Conservation (phyloP, 2,888 invertebrate genomes). For the Mesoligia furuncula region DNA sequence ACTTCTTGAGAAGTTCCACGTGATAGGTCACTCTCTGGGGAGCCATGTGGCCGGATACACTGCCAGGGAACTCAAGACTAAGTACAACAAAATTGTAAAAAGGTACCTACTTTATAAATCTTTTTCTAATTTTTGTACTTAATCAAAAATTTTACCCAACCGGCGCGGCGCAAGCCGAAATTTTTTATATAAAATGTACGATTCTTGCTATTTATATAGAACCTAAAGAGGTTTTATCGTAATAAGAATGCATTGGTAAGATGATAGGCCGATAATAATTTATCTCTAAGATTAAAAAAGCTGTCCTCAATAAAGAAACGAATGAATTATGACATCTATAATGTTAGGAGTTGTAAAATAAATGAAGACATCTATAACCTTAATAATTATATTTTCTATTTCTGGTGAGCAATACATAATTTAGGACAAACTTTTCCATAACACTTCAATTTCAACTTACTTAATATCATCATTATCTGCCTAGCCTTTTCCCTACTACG, state of each 20-base stretch:
- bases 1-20: constrained; percentile 80
- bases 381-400: background rate
- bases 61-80: constrained; percentile 85
- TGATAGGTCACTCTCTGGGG: constrained; percentile 88
- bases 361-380: too few species aligned
- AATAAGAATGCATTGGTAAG: too few species aligned
- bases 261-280: background rate
- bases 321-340: too few species aligned
- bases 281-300: background rate
- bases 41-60: constrained; percentile 88
- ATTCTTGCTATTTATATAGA: background rate
- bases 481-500: too few species aligned
- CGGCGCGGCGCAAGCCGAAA: too few species aligned
- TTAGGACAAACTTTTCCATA: too few species aligned
- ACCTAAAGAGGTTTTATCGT: background rate
- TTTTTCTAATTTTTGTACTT: too few species aligned
- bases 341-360: too few species aligned
- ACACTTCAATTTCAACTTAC: too few species aligned
- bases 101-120: constrained; percentile 73
- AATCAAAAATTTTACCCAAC: background rate
- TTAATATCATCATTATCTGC: too few species aligned
- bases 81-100: constrained; percentile 82
- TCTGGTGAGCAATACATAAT: background rate
- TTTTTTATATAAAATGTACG: background rate
- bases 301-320: background rate